phyloP scores from a whole-genome alignment of 1,140 invertebrate genomes.

The Phortica variegata region DNA sequence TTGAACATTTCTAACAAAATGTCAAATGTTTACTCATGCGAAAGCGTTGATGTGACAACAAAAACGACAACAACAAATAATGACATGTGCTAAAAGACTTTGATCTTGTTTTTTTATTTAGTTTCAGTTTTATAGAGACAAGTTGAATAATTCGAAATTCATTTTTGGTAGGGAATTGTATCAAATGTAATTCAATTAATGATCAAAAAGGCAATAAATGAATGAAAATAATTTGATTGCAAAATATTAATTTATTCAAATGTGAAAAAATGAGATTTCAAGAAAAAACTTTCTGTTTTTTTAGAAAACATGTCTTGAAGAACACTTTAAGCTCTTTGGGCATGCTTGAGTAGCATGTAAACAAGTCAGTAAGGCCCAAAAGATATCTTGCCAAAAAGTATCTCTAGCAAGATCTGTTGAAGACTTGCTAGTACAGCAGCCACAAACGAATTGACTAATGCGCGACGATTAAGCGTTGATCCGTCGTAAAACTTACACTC shows the following conservation, averaged over 20 bases:
- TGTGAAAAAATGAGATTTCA: too few relatives aligned
- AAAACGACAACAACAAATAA: slow-evolving; percentile 39
- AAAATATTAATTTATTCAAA: slow-evolving; percentile 10
- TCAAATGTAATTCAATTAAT: too few relatives aligned
- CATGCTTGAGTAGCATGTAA: too few relatives aligned
- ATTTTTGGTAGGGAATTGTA: too few relatives aligned
- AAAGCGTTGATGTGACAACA: slow-evolving; percentile 49
- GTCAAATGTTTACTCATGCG: slow-evolving; percentile 15
- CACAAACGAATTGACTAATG: slow-evolving; percentile 40
- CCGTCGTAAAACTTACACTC: slow-evolving; percentile 7
- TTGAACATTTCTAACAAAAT: too few relatives aligned
- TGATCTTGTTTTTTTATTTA: too few relatives aligned
- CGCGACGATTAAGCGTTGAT: slow-evolving; percentile 39
- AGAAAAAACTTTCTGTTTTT: too few relatives aligned
- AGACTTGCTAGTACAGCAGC: not conserved
- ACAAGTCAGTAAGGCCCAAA: not conserved
- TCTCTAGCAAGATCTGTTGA: not conserved
- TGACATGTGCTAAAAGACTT: too few relatives aligned
- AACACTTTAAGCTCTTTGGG: too few relatives aligned
- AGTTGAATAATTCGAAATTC: too few relatives aligned
- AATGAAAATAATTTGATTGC: slow-evolving; percentile 9
- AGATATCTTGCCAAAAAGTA: not conserved
- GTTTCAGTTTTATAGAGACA: too few relatives aligned
- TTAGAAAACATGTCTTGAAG: too few relatives aligned
- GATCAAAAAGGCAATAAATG: not conserved